phyloP scores from a whole-genome alignment of 2,888 invertebrate genomes.

The Helobdella robusta region DNA sequence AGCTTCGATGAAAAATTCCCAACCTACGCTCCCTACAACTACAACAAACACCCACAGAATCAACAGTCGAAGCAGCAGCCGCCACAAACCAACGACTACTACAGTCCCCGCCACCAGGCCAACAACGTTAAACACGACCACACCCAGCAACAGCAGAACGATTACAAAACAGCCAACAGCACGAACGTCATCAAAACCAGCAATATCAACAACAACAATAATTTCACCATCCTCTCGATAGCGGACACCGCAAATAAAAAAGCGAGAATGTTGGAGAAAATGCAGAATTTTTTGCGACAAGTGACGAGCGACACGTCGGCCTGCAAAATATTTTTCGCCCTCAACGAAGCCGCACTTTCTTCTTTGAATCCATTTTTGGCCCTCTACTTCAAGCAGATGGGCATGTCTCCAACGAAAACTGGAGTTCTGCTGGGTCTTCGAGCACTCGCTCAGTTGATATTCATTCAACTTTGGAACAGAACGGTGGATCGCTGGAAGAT shows the following conservation, averaged over 20 bases:
- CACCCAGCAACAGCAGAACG: conserved; percentile 5
- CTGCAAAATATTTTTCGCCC: conserved; percentile 18
- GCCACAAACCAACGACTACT: neutral
- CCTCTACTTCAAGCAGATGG: conserved; percentile 21
- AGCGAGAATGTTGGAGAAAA: neutral
- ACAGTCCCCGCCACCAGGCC: neutral
- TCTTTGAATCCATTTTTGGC: conserved; percentile 19
- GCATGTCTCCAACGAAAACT: conserved; percentile 19
- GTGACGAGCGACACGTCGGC: conserved; percentile 11
- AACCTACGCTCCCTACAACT: conserved; percentile 18
- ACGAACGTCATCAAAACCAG: neutral
- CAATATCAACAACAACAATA: neutral
- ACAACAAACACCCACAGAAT: neutral
- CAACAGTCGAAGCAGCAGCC: neutral
- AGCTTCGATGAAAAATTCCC: conserved; percentile 15
- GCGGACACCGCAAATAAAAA: too few species aligned
- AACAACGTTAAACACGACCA: conserved; percentile 6
- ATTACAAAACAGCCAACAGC: neutral
- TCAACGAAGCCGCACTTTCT: conserved; percentile 17
- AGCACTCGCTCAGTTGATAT: conserved; percentile 14
- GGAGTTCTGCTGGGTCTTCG: conserved; percentile 11
- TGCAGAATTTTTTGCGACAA: neutral
- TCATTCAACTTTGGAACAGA: conserved; percentile 22
- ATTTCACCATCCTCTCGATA: too few species aligned
- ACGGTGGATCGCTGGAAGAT: conserved; percentile 18